phyloP scores from a whole-genome alignment of 1,140 invertebrate species.

The Ostrea edulis region DNA sequence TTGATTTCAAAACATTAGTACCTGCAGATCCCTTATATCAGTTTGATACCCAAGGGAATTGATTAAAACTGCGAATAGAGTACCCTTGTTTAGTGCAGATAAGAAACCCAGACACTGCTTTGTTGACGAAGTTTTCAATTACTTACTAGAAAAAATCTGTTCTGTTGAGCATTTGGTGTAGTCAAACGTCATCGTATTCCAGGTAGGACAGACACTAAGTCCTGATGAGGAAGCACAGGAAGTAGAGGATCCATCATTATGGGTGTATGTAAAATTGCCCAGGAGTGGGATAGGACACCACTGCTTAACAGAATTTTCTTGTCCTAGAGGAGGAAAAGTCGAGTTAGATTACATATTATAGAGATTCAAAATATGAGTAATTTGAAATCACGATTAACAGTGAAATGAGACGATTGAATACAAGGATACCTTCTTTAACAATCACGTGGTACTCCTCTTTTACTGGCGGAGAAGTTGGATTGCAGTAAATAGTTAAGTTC shows the following conservation, averaged over 20 bases:
- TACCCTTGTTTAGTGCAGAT: too few relatives aligned
- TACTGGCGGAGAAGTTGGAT: not conserved
- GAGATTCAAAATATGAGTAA: not conserved
- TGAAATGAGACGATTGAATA: not conserved
- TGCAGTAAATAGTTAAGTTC: slow-evolving; percentile 29
- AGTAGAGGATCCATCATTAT: slow-evolving; percentile 43
- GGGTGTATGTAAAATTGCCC: slow-evolving; percentile 45
- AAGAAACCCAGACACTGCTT: too few relatives aligned
- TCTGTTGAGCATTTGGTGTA: slow-evolving; percentile 47
- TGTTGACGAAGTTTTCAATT: not conserved
- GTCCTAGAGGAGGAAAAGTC: slow-evolving; percentile 4
- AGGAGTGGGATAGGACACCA: slow-evolving; percentile 43
- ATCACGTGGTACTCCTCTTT: slow-evolving; percentile 53
- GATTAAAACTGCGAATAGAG: too few relatives aligned
- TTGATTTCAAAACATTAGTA: too few relatives aligned
- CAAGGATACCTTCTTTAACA: slow-evolving; percentile 45
- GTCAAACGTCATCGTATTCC: slow-evolving; percentile 44
- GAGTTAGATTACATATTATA: not conserved
- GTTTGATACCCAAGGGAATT: too few relatives aligned
- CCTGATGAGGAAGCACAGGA: slow-evolving; percentile 40
- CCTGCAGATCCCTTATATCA: too few relatives aligned
- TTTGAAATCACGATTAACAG: not conserved
- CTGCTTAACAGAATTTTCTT: slow-evolving; percentile 39
- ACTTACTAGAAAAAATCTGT: slow-evolving; percentile 52
- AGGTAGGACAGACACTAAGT: slow-evolving; percentile 40